A percentile compares a stretch with the other conserved stretches of the same genome.
Conservation (phyloP, 2,888 invertebrate species). For the Dermolepida albohirtum region DNA sequence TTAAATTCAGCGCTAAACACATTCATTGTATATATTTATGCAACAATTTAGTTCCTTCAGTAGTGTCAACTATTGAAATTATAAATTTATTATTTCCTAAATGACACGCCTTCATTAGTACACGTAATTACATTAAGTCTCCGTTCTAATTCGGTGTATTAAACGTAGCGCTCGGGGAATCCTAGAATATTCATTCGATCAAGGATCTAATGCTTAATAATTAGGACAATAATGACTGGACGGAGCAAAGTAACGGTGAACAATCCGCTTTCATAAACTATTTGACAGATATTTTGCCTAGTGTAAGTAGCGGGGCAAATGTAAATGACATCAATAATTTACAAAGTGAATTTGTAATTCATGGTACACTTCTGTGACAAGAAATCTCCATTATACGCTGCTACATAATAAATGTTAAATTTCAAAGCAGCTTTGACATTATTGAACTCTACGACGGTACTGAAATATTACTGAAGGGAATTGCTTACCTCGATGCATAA, state of each 20-base stretch:
- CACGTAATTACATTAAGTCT: too few species aligned
- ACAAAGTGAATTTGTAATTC: slow-evolving; percentile 57
- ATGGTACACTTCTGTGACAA: slow-evolving; percentile 58
- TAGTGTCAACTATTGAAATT: too few species aligned
- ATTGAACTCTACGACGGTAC: slow-evolving; percentile 36
- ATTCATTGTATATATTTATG: too few species aligned
- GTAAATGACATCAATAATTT: slow-evolving; percentile 58
- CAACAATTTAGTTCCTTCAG: too few species aligned
- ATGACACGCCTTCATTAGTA: too few species aligned
- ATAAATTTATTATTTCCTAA: too few species aligned
- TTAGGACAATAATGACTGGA: background rate
- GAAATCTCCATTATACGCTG: slow-evolving; percentile 60
- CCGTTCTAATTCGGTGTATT: too few species aligned
- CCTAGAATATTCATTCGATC: too few species aligned
- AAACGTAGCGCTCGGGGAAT: too few species aligned
- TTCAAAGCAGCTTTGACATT: slow-evolving; percentile 49
- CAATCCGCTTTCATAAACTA: slow-evolving; percentile 46
- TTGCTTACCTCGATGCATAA: slow-evolving; percentile 37
- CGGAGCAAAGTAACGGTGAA: background rate
- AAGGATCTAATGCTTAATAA: background rate
- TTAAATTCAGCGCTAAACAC: too few species aligned
- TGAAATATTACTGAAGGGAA: slow-evolving; percentile 38
- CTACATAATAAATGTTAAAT: slow-evolving; percentile 59
- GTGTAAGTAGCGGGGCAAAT: slow-evolving; percentile 46
- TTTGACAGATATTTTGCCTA: slow-evolving; percentile 45